Conservation (phyloP, 1,140 invertebrate genomes). For the Cephus cinctus region DNA sequence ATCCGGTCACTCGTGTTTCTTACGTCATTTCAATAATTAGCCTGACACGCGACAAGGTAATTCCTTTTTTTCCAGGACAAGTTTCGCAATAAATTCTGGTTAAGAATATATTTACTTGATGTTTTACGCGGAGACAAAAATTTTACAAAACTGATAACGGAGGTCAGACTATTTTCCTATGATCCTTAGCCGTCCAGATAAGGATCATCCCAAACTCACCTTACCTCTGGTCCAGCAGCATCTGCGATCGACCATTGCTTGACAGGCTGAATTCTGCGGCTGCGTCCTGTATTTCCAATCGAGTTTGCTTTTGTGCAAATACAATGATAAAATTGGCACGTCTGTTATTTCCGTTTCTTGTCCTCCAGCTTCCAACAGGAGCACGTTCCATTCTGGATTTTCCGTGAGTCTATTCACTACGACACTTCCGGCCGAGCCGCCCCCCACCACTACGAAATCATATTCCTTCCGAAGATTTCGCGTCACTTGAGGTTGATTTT, state of each 20-base stretch:
- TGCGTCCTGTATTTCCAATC: conserved; percentile 93
- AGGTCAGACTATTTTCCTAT: too few species aligned
- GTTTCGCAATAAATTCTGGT: too few species aligned
- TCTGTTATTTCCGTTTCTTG: conserved; percentile 81
- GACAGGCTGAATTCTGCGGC: conserved; percentile 80
- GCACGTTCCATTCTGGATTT: conserved; percentile 72
- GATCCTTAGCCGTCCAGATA: not conserved
- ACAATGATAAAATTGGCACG: conserved; percentile 80
- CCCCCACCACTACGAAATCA: conserved; percentile 79
- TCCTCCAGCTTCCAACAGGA: conserved; percentile 85
- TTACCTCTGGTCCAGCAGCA: conserved; percentile 86
- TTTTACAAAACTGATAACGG: too few species aligned
- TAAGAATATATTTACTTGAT: too few species aligned
- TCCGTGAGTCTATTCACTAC: conserved; percentile 83
- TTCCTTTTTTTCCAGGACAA: too few species aligned
- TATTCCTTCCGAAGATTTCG: conserved; percentile 66
- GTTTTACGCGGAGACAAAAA: too few species aligned
- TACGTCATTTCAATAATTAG: too few species aligned
- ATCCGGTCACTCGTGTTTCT: too few species aligned
- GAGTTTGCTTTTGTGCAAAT: conserved; percentile 84
- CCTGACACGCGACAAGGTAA: too few species aligned
- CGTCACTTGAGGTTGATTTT: conserved; percentile 72
- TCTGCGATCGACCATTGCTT: conserved; percentile 76
- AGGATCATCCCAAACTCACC: conserved; percentile 32
- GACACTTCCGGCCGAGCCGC: conserved; percentile 85